A percentile compares a stretch with the other conserved stretches of the same genome.
Conservation (phyloP, 2,797 vertebrate species). For the Hylomyscus alleni region DNA sequence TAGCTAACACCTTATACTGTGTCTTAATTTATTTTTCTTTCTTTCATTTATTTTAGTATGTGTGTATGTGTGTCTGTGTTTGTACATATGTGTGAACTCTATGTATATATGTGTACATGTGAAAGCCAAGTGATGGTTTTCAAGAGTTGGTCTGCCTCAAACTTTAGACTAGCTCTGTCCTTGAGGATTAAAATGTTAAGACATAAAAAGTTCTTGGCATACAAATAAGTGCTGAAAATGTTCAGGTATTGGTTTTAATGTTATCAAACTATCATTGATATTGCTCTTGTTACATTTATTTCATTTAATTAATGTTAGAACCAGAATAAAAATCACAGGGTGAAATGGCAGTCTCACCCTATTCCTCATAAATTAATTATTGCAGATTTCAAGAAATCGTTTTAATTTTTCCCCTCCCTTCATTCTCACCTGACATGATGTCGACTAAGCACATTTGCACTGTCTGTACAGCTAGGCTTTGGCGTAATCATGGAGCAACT, state of each 20-base stretch:
- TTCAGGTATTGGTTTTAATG: conserved; percentile 5
- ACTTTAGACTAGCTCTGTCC: neutral
- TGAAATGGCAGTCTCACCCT: neutral
- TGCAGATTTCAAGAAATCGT: neutral
- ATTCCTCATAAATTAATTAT: neutral
- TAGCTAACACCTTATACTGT: neutral
- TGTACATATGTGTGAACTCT: neutral
- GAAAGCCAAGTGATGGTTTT: neutral
- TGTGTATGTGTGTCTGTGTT: neutral
- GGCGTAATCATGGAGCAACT: neutral
- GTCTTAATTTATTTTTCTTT: neutral
- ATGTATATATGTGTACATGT: neutral
- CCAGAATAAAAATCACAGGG: neutral
- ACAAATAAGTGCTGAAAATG: neutral
- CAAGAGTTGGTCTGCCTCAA: neutral
- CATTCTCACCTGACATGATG: neutral
- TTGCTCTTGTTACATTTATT: neutral
- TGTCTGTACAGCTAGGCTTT: neutral
- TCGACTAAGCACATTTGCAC: neutral
- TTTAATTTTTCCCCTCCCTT: neutral
- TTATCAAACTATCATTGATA: neutral
- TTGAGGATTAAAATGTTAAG: neutral
- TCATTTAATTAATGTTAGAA: conserved; percentile 23
- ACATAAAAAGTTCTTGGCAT: neutral
- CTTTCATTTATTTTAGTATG: neutral